Evolutionary conservation across 2,113 vertebrate species (phyloP).

Genomic region (Barbus barbus): DNA sequence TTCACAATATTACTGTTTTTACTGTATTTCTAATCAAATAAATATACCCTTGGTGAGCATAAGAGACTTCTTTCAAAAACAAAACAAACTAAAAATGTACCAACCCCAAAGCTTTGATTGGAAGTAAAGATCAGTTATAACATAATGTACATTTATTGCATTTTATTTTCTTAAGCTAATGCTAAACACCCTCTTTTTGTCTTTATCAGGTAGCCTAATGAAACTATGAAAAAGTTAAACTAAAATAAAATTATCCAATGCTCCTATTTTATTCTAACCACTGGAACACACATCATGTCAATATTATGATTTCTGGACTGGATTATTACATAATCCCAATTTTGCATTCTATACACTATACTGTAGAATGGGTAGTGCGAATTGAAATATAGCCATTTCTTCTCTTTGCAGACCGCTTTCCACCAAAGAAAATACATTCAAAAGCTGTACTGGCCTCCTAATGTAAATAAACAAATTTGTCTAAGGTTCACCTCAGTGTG

Average conservation of each 20-base stretch:
- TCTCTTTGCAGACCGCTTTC: neutral
- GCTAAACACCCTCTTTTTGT: too few species aligned
- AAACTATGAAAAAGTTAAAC: neutral
- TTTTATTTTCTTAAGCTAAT: too few species aligned
- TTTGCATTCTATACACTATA: neutral
- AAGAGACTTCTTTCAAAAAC: too few species aligned
- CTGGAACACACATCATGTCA: neutral
- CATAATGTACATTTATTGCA: too few species aligned
- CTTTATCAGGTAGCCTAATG: neutral
- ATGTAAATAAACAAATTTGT: neutral
- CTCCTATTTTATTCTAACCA: neutral
- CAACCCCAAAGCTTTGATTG: too few species aligned
- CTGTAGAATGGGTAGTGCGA: neutral
- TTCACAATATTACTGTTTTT: too few species aligned
- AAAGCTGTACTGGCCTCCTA: neutral
- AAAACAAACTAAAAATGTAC: too few species aligned
- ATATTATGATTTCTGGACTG: neutral
- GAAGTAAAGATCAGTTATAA: too few species aligned
- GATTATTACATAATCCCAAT: neutral
- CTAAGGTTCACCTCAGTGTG: slow-evolving; percentile 1
- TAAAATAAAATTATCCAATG: neutral
- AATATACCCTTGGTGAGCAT: too few species aligned
- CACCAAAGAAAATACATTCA: neutral
- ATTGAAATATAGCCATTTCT: neutral
- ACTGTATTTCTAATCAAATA: too few species aligned